These are phyloP conservation scores for Dryocosmus kuriphilus DNA, from an alignment of 2,888 invertebrate genomes.

Conservation along the genomic window DNA sequence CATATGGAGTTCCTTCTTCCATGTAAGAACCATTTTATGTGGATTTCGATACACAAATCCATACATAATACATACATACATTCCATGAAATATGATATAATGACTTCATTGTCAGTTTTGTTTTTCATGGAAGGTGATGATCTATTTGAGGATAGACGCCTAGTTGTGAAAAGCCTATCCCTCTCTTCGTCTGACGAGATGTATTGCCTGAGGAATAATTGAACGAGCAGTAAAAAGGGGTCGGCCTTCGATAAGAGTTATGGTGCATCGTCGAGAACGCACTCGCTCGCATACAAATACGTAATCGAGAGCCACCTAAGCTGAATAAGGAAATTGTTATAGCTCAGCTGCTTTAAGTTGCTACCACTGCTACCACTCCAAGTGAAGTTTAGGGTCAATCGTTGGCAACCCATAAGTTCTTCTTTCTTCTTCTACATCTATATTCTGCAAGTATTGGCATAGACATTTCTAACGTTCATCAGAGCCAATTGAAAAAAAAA, in stretches of 20 bases:
- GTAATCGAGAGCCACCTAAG: slow-evolving; percentile 57
- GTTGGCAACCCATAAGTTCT: too few species aligned
- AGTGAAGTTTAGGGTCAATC: slow-evolving; percentile 75
- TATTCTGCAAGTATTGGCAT: too few species aligned
- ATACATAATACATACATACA: too few species aligned
- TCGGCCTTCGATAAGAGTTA: slow-evolving; percentile 67
- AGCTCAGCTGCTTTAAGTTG: slow-evolving; percentile 48
- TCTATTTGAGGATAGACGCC: background rate
- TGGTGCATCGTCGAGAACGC: slow-evolving; percentile 60
- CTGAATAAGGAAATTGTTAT: slow-evolving; percentile 73
- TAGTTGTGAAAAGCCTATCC: background rate
- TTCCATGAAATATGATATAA: too few species aligned
- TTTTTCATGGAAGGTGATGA: slow-evolving; percentile 3
- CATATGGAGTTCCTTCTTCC: too few species aligned
- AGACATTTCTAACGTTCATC: too few species aligned
- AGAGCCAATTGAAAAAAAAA: too few species aligned
- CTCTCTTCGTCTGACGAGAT: background rate
- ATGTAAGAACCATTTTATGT: too few species aligned
- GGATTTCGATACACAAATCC: too few species aligned
- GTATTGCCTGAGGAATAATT: slow-evolving; percentile 46
- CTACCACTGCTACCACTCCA: slow-evolving; percentile 57
- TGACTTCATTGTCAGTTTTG: too few species aligned
- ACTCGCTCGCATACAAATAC: slow-evolving; percentile 61
- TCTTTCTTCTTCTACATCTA: slow-evolving; percentile 1
- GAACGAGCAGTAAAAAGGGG: slow-evolving; percentile 46